These are phyloP conservation scores for Nesospiza acunhae DNA, from an alignment of 2,113 vertebrate species.

Conservation along the genomic window DNA sequence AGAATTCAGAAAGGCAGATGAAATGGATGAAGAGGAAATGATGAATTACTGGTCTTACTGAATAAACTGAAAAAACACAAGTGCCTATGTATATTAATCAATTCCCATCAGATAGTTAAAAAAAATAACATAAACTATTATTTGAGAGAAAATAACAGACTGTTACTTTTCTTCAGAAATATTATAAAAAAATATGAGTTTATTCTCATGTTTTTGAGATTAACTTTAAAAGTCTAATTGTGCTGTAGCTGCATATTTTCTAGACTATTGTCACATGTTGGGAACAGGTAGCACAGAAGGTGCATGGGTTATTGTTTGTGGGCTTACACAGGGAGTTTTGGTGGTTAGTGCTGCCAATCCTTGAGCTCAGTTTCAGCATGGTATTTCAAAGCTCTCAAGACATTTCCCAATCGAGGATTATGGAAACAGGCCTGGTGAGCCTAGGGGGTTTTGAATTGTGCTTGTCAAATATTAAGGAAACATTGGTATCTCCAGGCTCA, in stretches of 20 bases:
- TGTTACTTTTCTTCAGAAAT: background rate
- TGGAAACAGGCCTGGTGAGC: constrained; percentile 66
- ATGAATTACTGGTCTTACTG: background rate
- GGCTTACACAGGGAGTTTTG: background rate
- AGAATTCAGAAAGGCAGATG: background rate
- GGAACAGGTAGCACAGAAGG: background rate
- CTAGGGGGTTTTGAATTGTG: constrained; percentile 71
- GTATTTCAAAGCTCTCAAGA: constrained; percentile 72
- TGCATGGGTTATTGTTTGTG: background rate
- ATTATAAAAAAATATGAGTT: background rate
- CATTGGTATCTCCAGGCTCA: constrained; percentile 67
- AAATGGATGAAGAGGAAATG: background rate
- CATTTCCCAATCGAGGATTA: constrained; percentile 73
- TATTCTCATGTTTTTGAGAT: background rate
- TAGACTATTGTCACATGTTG: background rate
- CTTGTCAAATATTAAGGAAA: constrained; percentile 75
- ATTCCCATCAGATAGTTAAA: background rate
- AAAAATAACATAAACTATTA: background rate
- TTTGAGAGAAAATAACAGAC: background rate
- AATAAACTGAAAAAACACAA: background rate
- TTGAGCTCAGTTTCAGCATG: constrained; percentile 54
- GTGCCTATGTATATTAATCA: background rate
- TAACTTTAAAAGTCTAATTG: background rate
- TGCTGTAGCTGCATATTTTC: background rate
- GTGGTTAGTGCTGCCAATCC: constrained; percentile 20